Base-by-base conservation (phyloP, 2,888 invertebrate genomes). In the Ligdia adustata region DNA sequence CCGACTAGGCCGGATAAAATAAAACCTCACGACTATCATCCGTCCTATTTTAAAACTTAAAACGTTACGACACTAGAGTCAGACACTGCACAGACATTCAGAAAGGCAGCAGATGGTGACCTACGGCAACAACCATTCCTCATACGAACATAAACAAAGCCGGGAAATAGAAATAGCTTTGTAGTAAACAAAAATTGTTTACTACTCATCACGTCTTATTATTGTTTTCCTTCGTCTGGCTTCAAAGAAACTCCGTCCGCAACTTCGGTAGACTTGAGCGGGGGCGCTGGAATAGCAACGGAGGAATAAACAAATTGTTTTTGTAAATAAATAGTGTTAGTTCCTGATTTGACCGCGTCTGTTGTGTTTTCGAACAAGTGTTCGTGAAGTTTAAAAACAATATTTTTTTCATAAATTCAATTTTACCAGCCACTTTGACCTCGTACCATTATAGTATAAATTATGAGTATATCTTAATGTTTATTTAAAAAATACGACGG, bases 131-230 rank as follows among this genome's bases (percentile, higher is more conserved):
- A 12, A 33, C 33, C 54, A 55, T 46, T 16, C 27, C 33, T 39
- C 44, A 41, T 45, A 9, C 27, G 27, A 42, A 45, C 44, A 46
- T 52, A 54, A 57, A 57, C 57, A 57, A 45, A 57, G 26, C 39
- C 40, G 44, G 44, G 39, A 15, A 54, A 54, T 45, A 52, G 55
- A 67, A 68, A 72, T 64, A 69, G 66, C 69, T 62, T n/a, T 64
- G 73, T 78, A 68, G 78, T 80, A 80, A 80, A 79, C 77, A 78
- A 62, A 55, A 55, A 68, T 64, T 74, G 75, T 74, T 76, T 75
- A 63, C 62, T 67, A 75, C 34, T 40, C 40, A 45, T 41, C 50
- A 45, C 44, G 35, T 32, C 35, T 31, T 50, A 45, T 50, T 50
- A 50, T 45, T 40, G 55, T 55, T 55, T 58, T 53, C 49, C 50